Percentiles rank a stretch among this genome's conserved stretches.
Evolutionary conservation across 2,113 vertebrate genomes (phyloP).

Genomic region (Myrmecophaga tridactyla): DNA sequence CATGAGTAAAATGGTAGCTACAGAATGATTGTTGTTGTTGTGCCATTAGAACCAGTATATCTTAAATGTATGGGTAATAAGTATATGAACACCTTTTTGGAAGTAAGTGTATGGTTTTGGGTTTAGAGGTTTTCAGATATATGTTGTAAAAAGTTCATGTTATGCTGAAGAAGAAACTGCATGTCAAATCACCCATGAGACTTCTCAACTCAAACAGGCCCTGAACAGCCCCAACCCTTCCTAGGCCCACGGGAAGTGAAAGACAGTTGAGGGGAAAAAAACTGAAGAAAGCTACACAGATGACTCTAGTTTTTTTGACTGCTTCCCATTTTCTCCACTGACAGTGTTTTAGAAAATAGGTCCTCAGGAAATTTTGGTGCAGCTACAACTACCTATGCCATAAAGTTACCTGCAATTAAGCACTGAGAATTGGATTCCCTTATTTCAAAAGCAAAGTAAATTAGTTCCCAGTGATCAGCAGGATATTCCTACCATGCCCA

Average conservation of each 20-base stretch:
- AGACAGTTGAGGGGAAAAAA: background rate
- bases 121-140: background rate
- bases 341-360: background rate
- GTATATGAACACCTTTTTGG: background rate
- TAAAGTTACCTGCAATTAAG: background rate
- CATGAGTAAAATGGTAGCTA: background rate
- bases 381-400: background rate
- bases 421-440: background rate
- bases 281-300: background rate
- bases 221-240: background rate
- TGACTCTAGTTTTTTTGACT: constrained; percentile 7
- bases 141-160: background rate
- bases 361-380: background rate
- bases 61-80: background rate
- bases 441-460: background rate
- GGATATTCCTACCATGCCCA: background rate
- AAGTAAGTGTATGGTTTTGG: background rate
- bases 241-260: background rate
- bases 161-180: background rate
- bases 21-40: background rate
- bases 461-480: background rate
- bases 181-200: background rate
- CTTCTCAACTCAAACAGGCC: background rate
- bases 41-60: background rate
- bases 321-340: background rate